Conservation (phyloP, 2,113 vertebrate genomes). For the Corydoras sp. region DNA sequence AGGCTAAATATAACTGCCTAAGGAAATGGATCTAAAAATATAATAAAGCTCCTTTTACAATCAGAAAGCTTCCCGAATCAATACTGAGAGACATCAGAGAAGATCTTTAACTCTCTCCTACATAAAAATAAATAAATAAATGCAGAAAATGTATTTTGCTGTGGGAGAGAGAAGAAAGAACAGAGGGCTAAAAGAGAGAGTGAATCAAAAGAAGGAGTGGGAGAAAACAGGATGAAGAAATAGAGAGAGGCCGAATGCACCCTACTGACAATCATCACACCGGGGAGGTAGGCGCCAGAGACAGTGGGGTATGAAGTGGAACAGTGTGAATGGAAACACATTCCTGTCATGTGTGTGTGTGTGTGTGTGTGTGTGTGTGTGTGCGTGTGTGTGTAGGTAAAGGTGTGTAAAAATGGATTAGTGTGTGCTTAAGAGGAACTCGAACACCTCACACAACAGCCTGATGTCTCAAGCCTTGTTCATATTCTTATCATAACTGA, state of each 20-base stretch:
- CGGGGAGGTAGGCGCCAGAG: constrained; percentile 24
- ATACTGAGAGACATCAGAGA: constrained; percentile 12
- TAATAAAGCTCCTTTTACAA: constrained; percentile 8
- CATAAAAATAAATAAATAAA: neutral
- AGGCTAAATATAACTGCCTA: neutral
- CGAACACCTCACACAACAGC: neutral
- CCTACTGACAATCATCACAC: constrained; percentile 21
- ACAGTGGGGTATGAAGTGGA: constrained; percentile 34
- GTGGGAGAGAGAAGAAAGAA: neutral
- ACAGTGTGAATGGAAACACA: constrained; percentile 28
- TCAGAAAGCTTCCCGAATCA: constrained; percentile 7
- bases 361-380: constrained; percentile 15
- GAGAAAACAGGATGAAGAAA: neutral
- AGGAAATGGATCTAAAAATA: constrained; percentile 10
- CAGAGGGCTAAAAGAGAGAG: neutral
- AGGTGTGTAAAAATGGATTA: neutral
- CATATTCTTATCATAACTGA: too few species aligned
- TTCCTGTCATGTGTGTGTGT: constrained; percentile 20
- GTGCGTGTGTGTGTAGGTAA: constrained; percentile 10
- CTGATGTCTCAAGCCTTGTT: too few species aligned
- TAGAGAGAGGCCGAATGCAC: neutral
- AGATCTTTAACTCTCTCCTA: neutral
- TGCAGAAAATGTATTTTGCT: constrained; percentile 19
- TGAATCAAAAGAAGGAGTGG: neutral
- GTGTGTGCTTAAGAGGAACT: neutral